Conservation (phyloP, 2,797 vertebrate genomes). For the Squalus acanthias region DNA sequence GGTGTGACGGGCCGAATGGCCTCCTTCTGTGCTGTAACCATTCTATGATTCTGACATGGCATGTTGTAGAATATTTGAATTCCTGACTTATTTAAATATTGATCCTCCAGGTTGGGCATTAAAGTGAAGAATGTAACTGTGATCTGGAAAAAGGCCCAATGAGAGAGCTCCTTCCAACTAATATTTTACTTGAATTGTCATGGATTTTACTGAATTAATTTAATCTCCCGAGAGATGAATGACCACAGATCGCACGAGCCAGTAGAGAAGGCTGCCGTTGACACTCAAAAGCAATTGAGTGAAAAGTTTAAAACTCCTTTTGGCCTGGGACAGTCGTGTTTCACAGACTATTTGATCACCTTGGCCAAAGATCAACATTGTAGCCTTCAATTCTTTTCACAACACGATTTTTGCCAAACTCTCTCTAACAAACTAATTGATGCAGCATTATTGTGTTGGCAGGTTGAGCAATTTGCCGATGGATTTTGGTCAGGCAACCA, state of each 20-base stretch:
- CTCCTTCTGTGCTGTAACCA: too few species aligned
- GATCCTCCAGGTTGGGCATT: background rate
- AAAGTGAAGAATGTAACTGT: background rate
- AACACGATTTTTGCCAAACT: background rate
- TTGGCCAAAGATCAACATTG: background rate
- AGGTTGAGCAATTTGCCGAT: slow-evolving; percentile 83
- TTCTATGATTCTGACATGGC: too few species aligned
- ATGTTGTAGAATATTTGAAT: background rate
- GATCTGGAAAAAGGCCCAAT: background rate
- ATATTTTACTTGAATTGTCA: background rate
- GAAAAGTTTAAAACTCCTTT: background rate
- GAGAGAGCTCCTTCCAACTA: background rate
- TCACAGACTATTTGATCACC: background rate
- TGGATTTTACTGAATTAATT: background rate
- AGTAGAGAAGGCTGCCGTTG: background rate
- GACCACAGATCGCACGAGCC: background rate
- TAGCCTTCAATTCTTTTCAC: background rate
- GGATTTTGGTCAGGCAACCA: slow-evolving; percentile 90
- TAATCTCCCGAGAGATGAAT: background rate
- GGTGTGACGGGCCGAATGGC: too few species aligned
- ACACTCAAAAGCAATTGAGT: background rate
- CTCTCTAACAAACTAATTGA: background rate
- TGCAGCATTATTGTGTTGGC: slow-evolving; percentile 9
- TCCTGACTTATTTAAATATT: background rate
- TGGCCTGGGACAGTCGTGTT: background rate